Evolutionary conservation across 2,113 vertebrate genomes (phyloP).

Genomic region (Ariopsis seemanni): DNA sequence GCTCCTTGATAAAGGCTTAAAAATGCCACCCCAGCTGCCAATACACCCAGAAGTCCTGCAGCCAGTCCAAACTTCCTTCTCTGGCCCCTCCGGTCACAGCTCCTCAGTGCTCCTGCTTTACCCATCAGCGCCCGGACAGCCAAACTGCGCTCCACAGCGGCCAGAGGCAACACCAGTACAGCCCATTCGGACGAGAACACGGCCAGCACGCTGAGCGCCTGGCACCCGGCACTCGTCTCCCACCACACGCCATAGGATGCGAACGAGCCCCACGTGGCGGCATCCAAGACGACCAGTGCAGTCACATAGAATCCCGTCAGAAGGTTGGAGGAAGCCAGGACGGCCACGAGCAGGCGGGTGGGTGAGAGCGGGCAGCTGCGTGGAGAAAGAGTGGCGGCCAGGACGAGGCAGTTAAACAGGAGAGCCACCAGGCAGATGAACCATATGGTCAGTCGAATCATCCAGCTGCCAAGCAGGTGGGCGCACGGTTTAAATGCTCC

Average conservation of each 20-base stretch:
- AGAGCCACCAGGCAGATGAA: constrained; percentile 95
- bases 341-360: constrained; percentile 83
- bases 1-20: constrained; percentile 80
- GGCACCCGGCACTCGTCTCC: constrained; percentile 91
- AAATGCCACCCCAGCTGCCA: constrained; percentile 80
- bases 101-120: constrained; percentile 71
- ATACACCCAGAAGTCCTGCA: constrained; percentile 76
- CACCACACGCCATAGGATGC: constrained; percentile 93
- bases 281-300: constrained; percentile 85
- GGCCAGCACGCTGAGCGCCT: constrained; percentile 84
- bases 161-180: constrained; percentile 84
- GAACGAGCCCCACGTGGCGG: constrained; percentile 91
- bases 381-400: constrained; percentile 78
- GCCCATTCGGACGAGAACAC: constrained; percentile 93
- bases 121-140: constrained; percentile 81
- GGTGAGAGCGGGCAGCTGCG: constrained; percentile 68
- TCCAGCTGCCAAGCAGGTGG: constrained; percentile 96
- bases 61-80: constrained; percentile 74
- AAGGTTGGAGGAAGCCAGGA: constrained; percentile 90
- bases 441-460: constrained; percentile 98
- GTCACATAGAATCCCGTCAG: constrained; percentile 89
- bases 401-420: constrained; percentile 89
- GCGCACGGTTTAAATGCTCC: constrained; percentile 97
- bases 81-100: constrained; percentile 63
- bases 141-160: constrained; percentile 87